Conservation (phyloP, 1,140 invertebrate genomes). For the Eriocheir sinensis region DNA sequence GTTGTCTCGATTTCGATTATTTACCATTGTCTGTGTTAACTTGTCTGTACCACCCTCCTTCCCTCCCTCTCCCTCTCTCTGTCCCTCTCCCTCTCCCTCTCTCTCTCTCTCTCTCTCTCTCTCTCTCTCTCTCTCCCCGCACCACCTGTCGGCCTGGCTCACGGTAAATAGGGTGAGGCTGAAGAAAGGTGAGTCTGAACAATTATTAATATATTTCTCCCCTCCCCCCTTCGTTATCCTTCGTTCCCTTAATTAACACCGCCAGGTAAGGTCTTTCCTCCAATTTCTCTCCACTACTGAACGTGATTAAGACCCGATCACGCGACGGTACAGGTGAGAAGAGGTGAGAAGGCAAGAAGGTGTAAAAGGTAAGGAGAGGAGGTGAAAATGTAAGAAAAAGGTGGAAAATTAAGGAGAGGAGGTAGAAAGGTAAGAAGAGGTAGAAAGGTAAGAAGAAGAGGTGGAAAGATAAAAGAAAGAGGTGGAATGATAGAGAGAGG, state of each 20-base stretch:
- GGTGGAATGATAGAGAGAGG: too few species aligned
- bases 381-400: too few species aligned
- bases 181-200: neutral
- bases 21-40: too few species aligned
- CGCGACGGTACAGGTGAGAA: neutral
- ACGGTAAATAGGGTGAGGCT: neutral
- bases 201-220: slow-evolving; percentile 9
- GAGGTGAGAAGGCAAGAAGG: too few species aligned
- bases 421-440: too few species aligned
- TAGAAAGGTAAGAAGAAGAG: too few species aligned
- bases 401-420: too few species aligned
- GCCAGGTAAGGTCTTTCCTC: neutral
- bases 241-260: slow-evolving; percentile 4
- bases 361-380: too few species aligned
- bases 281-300: neutral
- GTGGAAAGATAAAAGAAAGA: too few species aligned
- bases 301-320: neutral
- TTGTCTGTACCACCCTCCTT: too few species aligned
- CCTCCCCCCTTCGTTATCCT: slow-evolving; percentile 2
- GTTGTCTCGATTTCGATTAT: too few species aligned
- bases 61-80: slow-evolving; percentile 29
- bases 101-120: neutral
- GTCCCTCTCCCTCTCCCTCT: slow-evolving; percentile 32
- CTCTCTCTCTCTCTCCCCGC: neutral
- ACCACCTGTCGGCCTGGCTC: neutral